A percentile compares a stretch with the other conserved stretches of the same genome.
Conservation (phyloP, 2,113 vertebrate species). For the Callospermophilus lateralis region DNA sequence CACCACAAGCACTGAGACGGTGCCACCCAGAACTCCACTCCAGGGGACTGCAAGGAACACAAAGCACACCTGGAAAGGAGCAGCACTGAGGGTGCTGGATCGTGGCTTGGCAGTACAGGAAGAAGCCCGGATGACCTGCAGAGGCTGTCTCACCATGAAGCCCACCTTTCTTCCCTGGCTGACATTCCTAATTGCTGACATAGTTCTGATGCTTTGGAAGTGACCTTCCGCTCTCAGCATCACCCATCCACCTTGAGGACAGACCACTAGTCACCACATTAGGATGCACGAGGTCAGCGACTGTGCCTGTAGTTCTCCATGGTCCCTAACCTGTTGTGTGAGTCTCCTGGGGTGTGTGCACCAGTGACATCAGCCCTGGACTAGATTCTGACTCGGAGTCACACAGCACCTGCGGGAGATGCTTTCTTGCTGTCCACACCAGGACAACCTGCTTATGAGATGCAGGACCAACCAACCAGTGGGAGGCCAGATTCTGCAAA, state of each 20-base stretch:
- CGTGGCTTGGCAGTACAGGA: too few species aligned
- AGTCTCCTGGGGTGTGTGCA: neutral
- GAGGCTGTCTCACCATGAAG: too few species aligned
- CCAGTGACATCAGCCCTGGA: neutral
- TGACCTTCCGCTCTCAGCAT: neutral
- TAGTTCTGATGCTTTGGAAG: neutral
- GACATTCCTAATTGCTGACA: neutral
- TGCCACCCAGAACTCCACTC: too few species aligned
- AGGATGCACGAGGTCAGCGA: neutral
- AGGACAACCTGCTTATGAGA: neutral
- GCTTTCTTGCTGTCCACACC: too few species aligned
- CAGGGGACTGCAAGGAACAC: too few species aligned
- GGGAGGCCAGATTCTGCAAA: neutral
- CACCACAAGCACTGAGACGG: too few species aligned
- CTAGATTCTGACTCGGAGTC: neutral
- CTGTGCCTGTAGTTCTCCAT: neutral
- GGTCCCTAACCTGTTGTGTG: neutral
- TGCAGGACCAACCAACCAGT: too few species aligned
- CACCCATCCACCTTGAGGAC: neutral
- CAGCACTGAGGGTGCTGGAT: too few species aligned
- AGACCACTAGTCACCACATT: neutral
- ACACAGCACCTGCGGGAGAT: too few species aligned
- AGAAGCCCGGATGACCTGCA: too few species aligned
- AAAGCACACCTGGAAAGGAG: too few species aligned
- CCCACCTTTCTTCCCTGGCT: too few species aligned